Conservation (phyloP, 2,797 vertebrate genomes). For the Crenuchus spilurus region DNA sequence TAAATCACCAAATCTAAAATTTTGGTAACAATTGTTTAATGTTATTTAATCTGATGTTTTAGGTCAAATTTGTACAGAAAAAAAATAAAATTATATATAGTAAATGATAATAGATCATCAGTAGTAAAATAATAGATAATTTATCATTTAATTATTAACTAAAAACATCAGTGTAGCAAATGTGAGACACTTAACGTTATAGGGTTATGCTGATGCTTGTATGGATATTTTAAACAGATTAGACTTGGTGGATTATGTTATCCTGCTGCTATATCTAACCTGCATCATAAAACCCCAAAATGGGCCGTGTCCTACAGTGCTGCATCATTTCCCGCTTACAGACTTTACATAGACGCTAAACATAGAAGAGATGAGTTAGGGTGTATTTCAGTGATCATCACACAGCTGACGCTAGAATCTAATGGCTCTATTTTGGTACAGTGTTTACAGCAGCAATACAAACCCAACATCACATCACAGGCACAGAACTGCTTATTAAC, state of each 20-base stretch:
- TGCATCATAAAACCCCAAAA: slow-evolving; percentile 16
- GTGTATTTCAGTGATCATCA: slow-evolving; percentile 29
- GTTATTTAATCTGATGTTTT: no score
- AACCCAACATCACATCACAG: background rate
- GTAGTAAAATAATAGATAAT: no score
- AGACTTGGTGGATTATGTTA: background rate
- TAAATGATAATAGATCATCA: no score
- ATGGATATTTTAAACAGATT: background rate
- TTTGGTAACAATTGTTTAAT: no score
- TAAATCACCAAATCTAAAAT: no score
- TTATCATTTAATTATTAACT: no score
- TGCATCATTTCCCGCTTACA: slow-evolving; percentile 45
- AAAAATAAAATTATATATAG: no score
- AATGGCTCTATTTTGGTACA: slow-evolving; percentile 39
- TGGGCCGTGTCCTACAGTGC: slow-evolving; percentile 20
- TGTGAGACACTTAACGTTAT: no score
- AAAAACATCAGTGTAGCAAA: no score
- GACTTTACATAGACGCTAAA: slow-evolving; percentile 44
- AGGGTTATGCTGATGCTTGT: no score
- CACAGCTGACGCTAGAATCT: slow-evolving; percentile 30
- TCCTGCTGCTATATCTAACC: slow-evolving; percentile 10
- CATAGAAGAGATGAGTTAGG: slow-evolving; percentile 46
- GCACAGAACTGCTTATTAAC: background rate
- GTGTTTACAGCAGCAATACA: slow-evolving; percentile 45
- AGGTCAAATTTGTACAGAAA: no score